Base-by-base conservation (phyloP, 2,113 vertebrate genomes). In the Butastur rufipennis region DNA sequence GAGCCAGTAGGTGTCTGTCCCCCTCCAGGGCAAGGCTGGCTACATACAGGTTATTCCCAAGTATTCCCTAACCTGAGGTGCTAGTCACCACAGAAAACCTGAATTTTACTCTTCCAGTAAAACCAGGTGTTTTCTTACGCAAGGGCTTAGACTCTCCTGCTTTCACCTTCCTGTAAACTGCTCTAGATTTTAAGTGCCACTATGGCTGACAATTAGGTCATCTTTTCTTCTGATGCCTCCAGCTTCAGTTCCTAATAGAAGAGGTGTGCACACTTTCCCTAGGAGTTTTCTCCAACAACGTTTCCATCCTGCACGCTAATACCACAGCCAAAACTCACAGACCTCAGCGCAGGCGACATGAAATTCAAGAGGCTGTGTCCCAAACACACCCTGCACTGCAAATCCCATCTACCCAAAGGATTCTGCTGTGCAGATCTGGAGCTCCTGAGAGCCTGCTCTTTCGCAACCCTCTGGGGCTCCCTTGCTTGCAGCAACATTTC, bases 341-440 rank as follows among this genome's bases (percentile, higher is more conserved):
- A n/a, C n/a, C 79, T 62, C 7, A 3, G 31, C 1, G 1, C 17
- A 36, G 40, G 43, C 1, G 4, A 31, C 2, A 3, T 3, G 43
- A 8, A 25, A n/a, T 11, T 31, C 66, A 9, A 12, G 0, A 21
- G 40, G 23, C 58, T 20, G 56, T 0, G 4, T 5, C 50, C 73
- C 72, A 22, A 42, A 11, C 8, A 9, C 52, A 29, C 36, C 45
- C 43, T 22, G 10, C 16, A 4, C 58, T 8, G 26, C 9, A 2
- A 34, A 6, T 32, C n/a, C 81, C 42, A 16, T 3, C 65, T 32
- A 27, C 1, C 34, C 4, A 14, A 38, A 34, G 38, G 47, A 15
- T 23, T 8, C 62, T 16, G 34, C 65, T 8, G 10, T 1, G 25
- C 12, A 9, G 17, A 20, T 5, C n/a, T 3, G 21, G 7, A 65